Conservation (phyloP, 2,113 vertebrate genomes). For the Notechis scutatus region DNA sequence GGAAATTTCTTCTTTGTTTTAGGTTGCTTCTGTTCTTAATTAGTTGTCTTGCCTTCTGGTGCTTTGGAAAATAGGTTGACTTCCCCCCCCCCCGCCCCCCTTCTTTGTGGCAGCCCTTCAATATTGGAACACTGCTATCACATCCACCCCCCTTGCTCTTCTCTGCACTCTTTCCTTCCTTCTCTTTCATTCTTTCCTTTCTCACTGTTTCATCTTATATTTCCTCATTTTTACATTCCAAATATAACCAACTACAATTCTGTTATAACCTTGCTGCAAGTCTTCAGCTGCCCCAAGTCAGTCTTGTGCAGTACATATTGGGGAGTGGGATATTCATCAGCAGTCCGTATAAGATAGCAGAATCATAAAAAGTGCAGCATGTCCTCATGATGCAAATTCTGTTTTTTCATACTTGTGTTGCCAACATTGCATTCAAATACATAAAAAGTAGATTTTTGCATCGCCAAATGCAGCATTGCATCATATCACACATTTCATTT, state of each 20-base stretch:
- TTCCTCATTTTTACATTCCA: neutral
- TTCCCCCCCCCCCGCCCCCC: accelerated
- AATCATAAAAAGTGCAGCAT: neutral
- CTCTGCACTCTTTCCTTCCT: neutral
- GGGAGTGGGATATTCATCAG: neutral
- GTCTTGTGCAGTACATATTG: neutral
- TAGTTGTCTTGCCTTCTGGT: neutral
- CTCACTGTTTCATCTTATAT: neutral
- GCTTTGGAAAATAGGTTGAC: neutral
- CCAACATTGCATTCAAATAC: neutral
- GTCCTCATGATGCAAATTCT: neutral
- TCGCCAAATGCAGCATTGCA: neutral
- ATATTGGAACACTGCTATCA: neutral
- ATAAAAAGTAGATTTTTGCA: neutral
- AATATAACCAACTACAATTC: neutral
- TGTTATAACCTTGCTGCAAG: neutral
- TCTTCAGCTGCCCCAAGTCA: neutral
- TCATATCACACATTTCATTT: neutral
- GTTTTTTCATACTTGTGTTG: too few species aligned
- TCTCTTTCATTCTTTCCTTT: neutral
- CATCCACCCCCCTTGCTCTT: neutral
- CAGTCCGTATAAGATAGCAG: neutral
- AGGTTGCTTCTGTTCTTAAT: neutral
- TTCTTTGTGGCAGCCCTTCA: neutral
- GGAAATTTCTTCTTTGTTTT: neutral